Base-by-base conservation (phyloP, 2,888 invertebrate genomes). In the Cryptosula pallasiana region DNA sequence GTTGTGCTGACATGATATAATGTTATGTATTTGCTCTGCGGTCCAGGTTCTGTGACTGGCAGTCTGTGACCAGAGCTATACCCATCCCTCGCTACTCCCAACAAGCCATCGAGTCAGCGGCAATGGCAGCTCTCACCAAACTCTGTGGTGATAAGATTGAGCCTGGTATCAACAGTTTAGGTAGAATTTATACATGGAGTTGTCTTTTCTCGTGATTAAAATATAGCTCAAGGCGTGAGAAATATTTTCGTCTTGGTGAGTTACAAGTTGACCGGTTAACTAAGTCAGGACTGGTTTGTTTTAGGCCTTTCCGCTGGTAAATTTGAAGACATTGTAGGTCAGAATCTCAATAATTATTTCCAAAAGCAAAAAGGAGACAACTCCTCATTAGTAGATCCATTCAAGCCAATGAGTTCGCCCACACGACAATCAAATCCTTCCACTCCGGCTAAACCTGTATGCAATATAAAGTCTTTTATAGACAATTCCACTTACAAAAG, bases 281-380 rank as follows among this genome's bases (percentile, higher is more conserved):
- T n/a, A n/a, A n/a, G n/a, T n/a, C n/a, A n/a, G n/a, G n/a, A n/a
- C n/a, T n/a, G n/a, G n/a, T 45, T 13, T 20, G 5, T 63, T 32
- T 3, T 70, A 36, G 70, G 70, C 32, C 70, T 70, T 13, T 36
- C 27, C 36, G 70, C 70, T 54, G 70, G 70, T 9, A 70, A 70
- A 32, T 70, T 70, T 70, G 70, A 54, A 32, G 70, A 70, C 9
- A 23, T 54, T 45, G 70, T 36, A 29, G 45, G 63, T 27, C 20
- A 63, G 63, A 25, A 20, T 13, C 63, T 63, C 32, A 63, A 27
- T 2, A 27, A 63, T 5, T 63, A 32, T 32, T 63, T 63, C n/a
- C 32, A 27, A 13, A 63, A 9, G 3, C n/a, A n/a, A n/a, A n/a
- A n/a, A n/a, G 63, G 32, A 13, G 2, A 9, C 32, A 63, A 63